Conservation (phyloP, 2,113 vertebrate species). For the Lagopus leucura region DNA sequence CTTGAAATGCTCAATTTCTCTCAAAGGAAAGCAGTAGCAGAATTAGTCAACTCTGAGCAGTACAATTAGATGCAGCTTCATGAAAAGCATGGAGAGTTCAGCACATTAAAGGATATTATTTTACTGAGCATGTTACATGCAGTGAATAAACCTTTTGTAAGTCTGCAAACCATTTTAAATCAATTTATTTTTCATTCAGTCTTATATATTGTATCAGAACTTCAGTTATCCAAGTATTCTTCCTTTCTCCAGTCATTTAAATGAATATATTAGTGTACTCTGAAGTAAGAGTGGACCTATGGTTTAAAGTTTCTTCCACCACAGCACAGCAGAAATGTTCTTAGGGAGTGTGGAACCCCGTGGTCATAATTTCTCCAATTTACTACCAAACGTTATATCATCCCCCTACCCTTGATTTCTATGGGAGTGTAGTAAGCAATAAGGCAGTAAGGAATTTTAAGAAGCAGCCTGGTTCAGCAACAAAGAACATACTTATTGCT, state of each 20-base stretch:
- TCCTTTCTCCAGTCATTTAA: conserved; percentile 15
- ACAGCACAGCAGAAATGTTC: background rate
- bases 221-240: conserved; percentile 1
- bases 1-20: conserved; percentile 67
- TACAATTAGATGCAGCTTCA: conserved; percentile 57
- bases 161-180: conserved; percentile 59
- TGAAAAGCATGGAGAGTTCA: conserved; percentile 53
- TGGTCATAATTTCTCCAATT: background rate
- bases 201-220: conserved; percentile 24
- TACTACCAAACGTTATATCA: background rate
- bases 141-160: conserved; percentile 38
- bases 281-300: background rate
- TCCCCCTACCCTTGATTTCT: background rate
- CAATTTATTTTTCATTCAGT: conserved; percentile 60
- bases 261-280: background rate
- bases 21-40: conserved; percentile 61
- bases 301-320: background rate
- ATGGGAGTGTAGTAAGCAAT: background rate
- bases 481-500: background rate
- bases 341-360: background rate
- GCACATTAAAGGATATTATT: conserved; percentile 64
- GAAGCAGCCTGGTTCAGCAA: background rate
- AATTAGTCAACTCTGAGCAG: conserved; percentile 66
- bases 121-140: conserved; percentile 53
- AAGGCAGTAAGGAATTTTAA: background rate